phyloP scores from a whole-genome alignment of 1,140 invertebrate species.

The Drosophila tani region DNA sequence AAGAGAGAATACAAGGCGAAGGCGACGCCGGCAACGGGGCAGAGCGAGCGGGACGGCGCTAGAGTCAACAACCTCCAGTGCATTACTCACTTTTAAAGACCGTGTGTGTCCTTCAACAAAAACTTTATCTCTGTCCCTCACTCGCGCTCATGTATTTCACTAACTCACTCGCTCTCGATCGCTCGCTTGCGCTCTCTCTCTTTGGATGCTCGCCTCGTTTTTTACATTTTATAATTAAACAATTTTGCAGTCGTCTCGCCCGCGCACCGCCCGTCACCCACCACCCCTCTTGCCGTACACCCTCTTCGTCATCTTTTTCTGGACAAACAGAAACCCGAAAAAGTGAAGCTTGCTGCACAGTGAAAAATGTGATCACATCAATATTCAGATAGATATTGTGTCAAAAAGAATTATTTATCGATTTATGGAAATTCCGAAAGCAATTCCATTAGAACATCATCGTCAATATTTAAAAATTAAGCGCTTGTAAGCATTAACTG shows the following conservation, averaged over 20 bases:
- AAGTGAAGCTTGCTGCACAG: slow-evolving; percentile 48
- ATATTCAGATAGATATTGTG: not conserved
- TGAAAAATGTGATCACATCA: slow-evolving; percentile 14
- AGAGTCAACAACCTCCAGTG: slow-evolving; percentile 82
- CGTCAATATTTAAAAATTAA: too few relatives aligned
- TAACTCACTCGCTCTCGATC: slow-evolving; percentile 9
- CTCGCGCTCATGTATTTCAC: slow-evolving; percentile 23
- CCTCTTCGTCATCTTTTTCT: slow-evolving; percentile 40
- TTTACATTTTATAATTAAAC: slow-evolving; percentile 84
- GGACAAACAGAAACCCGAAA: slow-evolving; percentile 55
- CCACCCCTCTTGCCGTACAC: not conserved
- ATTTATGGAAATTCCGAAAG: not conserved
- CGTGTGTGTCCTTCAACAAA: slow-evolving; percentile 84
- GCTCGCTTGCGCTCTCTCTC: slow-evolving; percentile 23
- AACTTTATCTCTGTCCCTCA: slow-evolving; percentile 71
- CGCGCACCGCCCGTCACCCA: slow-evolving; percentile 7
- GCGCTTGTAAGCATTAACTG: too few relatives aligned
- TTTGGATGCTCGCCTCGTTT: slow-evolving; percentile 46
- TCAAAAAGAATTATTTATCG: not conserved
- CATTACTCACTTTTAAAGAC: slow-evolving; percentile 84
- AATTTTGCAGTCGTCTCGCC: slow-evolving; percentile 62
- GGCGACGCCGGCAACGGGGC: slow-evolving; percentile 20
- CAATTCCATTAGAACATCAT: too few relatives aligned
- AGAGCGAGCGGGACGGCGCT: slow-evolving; percentile 20
- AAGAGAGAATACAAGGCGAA: slow-evolving; percentile 31